A percentile compares a stretch with the other conserved stretches of the same genome.
These are phyloP conservation scores for Daktulosphaira vitifoliae DNA, from an alignment of 1,140 invertebrate species.

Conservation along the genomic window DNA sequence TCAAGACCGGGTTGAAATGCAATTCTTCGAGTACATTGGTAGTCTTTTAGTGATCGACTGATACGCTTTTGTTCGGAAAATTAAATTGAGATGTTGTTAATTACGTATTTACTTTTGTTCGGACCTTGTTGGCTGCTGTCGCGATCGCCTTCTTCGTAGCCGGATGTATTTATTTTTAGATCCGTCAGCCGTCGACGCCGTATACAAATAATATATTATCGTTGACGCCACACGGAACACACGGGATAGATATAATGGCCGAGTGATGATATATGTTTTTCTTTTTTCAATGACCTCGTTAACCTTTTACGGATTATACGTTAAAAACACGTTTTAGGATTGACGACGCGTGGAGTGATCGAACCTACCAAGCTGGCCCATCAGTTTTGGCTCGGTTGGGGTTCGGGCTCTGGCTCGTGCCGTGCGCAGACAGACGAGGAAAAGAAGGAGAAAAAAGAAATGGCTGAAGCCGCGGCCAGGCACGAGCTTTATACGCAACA, in stretches of 20 bases:
- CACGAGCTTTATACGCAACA: conserved; percentile 35
- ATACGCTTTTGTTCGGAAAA: too few species aligned
- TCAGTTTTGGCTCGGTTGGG: conserved; percentile 41
- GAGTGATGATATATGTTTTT: too few species aligned
- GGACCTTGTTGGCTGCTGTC: neutral
- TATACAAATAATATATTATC: too few species aligned
- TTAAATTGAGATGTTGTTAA: too few species aligned
- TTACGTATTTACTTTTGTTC: too few species aligned
- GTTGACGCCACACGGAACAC: too few species aligned
- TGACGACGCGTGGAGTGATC: neutral
- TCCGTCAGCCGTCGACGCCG: neutral
- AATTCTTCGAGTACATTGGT: too few species aligned
- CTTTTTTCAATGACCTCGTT: too few species aligned
- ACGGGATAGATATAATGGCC: too few species aligned
- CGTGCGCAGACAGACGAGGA: conserved; percentile 40
- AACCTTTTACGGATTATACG: too few species aligned
- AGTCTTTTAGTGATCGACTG: too few species aligned
- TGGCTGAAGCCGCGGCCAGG: conserved; percentile 36
- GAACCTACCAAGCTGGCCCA: conserved; percentile 39
- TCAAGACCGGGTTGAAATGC: too few species aligned
- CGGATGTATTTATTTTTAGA: neutral
- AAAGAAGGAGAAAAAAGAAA: conserved; percentile 40
- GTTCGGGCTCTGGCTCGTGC: conserved; percentile 39
- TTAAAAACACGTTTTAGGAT: neutral
- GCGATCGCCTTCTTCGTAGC: neutral